These are phyloP conservation scores for Mesochorus sp. DNA, from an alignment of 2,888 invertebrate genomes.

Conservation along the genomic window DNA sequence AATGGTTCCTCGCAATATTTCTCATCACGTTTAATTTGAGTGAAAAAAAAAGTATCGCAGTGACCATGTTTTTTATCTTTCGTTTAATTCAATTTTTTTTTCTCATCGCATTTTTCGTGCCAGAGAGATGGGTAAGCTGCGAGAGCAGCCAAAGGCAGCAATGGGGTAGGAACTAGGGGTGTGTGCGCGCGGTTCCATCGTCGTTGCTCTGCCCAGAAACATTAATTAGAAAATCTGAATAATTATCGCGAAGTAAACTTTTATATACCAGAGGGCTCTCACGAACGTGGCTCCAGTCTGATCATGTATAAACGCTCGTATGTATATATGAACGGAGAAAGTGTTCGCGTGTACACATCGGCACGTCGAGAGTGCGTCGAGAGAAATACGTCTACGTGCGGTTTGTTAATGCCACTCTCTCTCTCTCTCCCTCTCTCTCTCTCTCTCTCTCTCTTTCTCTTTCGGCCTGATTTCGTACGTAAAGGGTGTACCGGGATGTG, in stretches of 20 bases:
- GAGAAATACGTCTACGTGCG: constrained; percentile 42
- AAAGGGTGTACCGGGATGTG: constrained; percentile 19
- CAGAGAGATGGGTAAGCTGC: neutral
- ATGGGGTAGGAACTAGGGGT: constrained; percentile 64
- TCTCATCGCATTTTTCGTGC: too few relatives aligned
- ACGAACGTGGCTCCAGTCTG: constrained; percentile 35
- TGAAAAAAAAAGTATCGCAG: too few relatives aligned
- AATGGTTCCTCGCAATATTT: too few relatives aligned
- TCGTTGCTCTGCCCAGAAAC: constrained; percentile 75
- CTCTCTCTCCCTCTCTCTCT: constrained; percentile 56
- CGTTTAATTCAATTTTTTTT: too few relatives aligned
- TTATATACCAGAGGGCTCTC: constrained; percentile 68
- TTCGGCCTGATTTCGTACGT: neutral
- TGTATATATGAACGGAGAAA: neutral
- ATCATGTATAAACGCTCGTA: neutral
- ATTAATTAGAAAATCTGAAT: constrained; percentile 81
- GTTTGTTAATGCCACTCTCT: constrained; percentile 23
- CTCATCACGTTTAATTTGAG: too few relatives aligned
- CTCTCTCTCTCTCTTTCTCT: neutral
- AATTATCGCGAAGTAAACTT: constrained; percentile 80
- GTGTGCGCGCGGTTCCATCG: constrained; percentile 75
- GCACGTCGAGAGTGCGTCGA: constrained; percentile 39
- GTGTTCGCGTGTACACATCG: constrained; percentile 57
- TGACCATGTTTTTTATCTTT: too few relatives aligned
- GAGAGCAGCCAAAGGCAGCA: constrained; percentile 64